A percentile compares a stretch with the other conserved stretches of the same genome.
phyloP scores from a whole-genome alignment of 2,888 invertebrate genomes.

The Rhopalosiphum nymphaeae region DNA sequence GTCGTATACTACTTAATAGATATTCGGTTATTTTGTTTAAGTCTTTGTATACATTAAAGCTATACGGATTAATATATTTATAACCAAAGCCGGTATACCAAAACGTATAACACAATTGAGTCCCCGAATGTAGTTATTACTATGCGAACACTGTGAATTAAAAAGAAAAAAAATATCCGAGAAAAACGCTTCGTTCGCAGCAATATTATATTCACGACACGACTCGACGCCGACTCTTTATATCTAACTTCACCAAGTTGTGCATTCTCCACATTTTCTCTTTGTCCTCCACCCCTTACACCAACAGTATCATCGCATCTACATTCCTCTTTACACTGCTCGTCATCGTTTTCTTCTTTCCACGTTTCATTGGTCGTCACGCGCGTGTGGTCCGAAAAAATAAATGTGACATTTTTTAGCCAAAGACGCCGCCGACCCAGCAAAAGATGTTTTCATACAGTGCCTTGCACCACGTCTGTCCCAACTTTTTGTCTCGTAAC shows the following conservation, averaged over 20 bases:
- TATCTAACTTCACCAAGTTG: background rate
- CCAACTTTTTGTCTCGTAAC: background rate
- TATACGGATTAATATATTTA: background rate
- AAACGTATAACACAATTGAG: background rate
- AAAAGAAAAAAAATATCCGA: background rate
- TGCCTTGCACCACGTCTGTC: background rate
- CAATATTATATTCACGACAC: conserved; percentile 37
- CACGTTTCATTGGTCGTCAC: background rate
- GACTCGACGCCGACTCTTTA: conserved; percentile 28
- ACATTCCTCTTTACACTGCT: background rate
- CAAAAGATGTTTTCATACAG: background rate
- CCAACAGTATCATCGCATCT: background rate
- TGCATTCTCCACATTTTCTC: background rate
- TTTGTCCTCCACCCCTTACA: background rate
- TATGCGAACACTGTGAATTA: background rate
- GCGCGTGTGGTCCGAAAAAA: background rate
- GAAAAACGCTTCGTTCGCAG: background rate
- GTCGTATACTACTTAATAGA: background rate
- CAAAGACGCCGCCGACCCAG: background rate
- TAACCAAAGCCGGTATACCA: background rate
- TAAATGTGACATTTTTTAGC: background rate
- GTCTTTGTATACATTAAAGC: background rate
- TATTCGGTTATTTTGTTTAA: background rate
- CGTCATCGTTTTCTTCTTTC: background rate
- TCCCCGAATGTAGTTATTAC: background rate